A percentile compares a stretch with the other conserved stretches of the same genome.
Conservation (phyloP, 2,113 vertebrate species). For the Odontesthes bonariensis region DNA sequence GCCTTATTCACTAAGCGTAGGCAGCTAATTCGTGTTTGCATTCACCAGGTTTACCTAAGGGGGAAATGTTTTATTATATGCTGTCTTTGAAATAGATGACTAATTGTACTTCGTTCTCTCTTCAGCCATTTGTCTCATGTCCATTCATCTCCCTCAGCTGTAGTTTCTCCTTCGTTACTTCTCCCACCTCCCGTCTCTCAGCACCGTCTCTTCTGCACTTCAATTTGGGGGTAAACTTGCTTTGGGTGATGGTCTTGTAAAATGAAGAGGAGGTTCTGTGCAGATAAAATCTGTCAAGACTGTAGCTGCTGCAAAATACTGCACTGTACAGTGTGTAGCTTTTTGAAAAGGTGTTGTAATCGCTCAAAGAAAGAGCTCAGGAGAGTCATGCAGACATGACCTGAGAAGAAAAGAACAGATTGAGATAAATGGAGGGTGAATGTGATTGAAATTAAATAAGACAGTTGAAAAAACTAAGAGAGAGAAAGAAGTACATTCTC, state of each 20-base stretch:
- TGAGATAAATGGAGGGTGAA: slow-evolving; percentile 41
- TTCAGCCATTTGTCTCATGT: slow-evolving; percentile 23
- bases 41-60: slow-evolving; percentile 86
- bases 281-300: slow-evolving; percentile 1
- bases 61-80: slow-evolving; percentile 84
- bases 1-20: slow-evolving; percentile 84
- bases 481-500: slow-evolving; percentile 70
- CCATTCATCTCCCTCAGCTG: slow-evolving; percentile 40
- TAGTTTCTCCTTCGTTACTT: slow-evolving; percentile 9
- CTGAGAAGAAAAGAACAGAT: slow-evolving; percentile 34
- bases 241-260: not conserved
- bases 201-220: slow-evolving; percentile 21
- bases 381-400: slow-evolving; percentile 16
- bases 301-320: not conserved
- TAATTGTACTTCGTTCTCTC: slow-evolving; percentile 76
- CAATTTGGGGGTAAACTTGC: not conserved
- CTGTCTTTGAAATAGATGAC: slow-evolving; percentile 85
- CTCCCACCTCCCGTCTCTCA: not conserved
- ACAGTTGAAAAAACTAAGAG: slow-evolving; percentile 38
- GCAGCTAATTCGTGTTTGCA: slow-evolving; percentile 86
- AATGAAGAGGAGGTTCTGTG: not conserved
- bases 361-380: slow-evolving; percentile 16
- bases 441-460: slow-evolving; percentile 50
- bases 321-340: not conserved
- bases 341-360: slow-evolving; percentile 9